Base-by-base conservation (phyloP, 2,888 invertebrate genomes). In the Quadriops clusia region DNA sequence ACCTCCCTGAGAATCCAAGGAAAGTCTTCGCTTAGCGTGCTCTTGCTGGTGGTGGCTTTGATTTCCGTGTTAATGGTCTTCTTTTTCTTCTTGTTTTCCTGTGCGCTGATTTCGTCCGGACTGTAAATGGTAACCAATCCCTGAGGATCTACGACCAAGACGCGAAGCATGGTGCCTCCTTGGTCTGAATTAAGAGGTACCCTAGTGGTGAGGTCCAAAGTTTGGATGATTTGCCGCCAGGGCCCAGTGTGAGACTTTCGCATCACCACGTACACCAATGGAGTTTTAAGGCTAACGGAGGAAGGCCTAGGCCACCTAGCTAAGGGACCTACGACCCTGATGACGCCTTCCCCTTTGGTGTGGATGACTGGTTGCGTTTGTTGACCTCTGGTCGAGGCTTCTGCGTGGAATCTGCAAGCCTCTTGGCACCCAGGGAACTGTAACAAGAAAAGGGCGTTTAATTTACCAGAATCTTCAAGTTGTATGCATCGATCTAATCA, bases 351-450 rank as follows among this genome's bases (percentile, higher is more conserved):
- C 18, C 76, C 76, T 47, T 76, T 72, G 17, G 76, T 76, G 54
- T 74, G 75, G 42, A 77, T 74, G 40, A 77, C 77, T 20, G 77
- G 76, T 50, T 76, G 74, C 17, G 71, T 71, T 50, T 75, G 76
- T 37, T 73, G 70, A 10, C 68, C 65, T 37, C 68, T 63, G 10
- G 58, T 56, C 22, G 71, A 67, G 14, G 70, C 72, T 57, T 74
- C 74, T 25, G 68, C 66, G 54, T 77, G 77, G 51, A 77, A 78
- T 44, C 72, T 68, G 54, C 77, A 78, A 15, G 78, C 77, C 44
- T 75, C 72, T 58, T 75, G 74, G 56, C 78, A 78, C 28, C 78
- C 78, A 30, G 74, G 73, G 52, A 75, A 75, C 78, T 78, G 70
- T 40, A 45, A 51, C 49, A 34, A 36, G 10, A 32, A 12, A 27